phyloP scores from a whole-genome alignment of 2,797 vertebrate species.

The Varecia variegata region DNA sequence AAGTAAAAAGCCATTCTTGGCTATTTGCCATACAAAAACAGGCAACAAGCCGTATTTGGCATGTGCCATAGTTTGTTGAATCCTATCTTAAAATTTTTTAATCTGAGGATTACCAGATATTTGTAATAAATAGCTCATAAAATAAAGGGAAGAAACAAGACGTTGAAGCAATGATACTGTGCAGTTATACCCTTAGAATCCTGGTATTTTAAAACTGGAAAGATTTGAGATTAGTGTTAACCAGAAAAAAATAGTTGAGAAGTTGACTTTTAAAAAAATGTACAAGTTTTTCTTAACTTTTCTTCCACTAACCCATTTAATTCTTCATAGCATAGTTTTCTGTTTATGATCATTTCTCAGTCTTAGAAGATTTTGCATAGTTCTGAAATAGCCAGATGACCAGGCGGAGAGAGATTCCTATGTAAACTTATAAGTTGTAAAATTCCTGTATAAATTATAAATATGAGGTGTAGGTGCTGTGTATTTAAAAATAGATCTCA shows the following conservation, averaged over 20 bases:
- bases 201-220: slow-evolving; percentile 10
- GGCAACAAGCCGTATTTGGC: background rate
- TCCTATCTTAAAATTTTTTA: background rate
- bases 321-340: slow-evolving; percentile 6
- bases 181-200: background rate
- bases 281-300: background rate
- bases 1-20: background rate
- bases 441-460: background rate
- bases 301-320: background rate
- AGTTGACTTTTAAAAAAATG: slow-evolving; percentile 36
- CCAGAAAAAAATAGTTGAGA: background rate
- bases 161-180: background rate
- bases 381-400: slow-evolving; percentile 28
- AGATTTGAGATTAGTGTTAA: background rate
- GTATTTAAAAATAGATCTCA: background rate
- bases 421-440: slow-evolving; percentile 14
- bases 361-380: background rate
- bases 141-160: background rate
- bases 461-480: background rate
- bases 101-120: background rate
- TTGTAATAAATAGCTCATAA: slow-evolving; percentile 15
- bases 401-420: background rate
- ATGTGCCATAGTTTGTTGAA: background rate
- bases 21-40: background rate
- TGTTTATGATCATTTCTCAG: slow-evolving; percentile 12